phyloP scores from a whole-genome alignment of 92 coral and sea anemone genomes.

The Galaxea fascicularis region DNA sequence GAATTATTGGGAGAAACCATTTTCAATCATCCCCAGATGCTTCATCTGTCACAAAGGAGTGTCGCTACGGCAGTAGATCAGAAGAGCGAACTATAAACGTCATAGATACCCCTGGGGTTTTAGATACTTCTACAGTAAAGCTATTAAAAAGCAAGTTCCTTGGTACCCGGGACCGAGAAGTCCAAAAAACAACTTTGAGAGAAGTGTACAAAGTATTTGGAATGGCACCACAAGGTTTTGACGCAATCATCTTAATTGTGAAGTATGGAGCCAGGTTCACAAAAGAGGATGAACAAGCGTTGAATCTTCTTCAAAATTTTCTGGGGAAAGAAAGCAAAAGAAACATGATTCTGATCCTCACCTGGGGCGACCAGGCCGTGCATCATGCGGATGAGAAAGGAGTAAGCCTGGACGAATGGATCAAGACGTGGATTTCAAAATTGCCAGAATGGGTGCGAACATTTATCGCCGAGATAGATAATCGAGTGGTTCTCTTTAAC shows the following conservation, averaged over 20 bases:
- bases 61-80: neutral
- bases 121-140: neutral
- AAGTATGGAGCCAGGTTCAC: conserved; percentile 26
- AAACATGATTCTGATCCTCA: conserved; percentile 20
- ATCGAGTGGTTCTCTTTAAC: conserved; percentile 30
- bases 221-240: conserved; percentile 26
- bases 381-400: neutral
- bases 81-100: neutral
- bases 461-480: neutral
- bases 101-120: conserved; percentile 31
- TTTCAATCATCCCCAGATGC: neutral
- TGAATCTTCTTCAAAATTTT: neutral
- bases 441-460: conserved; percentile 20
- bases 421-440: neutral
- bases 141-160: neutral
- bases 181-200: neutral
- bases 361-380: conserved; percentile 16
- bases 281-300: conserved; percentile 12
- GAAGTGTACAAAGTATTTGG: conserved; percentile 8
- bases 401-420: neutral
- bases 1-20: neutral
- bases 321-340: neutral
- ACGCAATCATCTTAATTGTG: conserved; percentile 9
- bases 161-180: neutral
- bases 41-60: conserved; percentile 1